Evolutionary conservation across 2,888 invertebrate species (phyloP).

Genomic region (Drosophila mimica): DNA sequence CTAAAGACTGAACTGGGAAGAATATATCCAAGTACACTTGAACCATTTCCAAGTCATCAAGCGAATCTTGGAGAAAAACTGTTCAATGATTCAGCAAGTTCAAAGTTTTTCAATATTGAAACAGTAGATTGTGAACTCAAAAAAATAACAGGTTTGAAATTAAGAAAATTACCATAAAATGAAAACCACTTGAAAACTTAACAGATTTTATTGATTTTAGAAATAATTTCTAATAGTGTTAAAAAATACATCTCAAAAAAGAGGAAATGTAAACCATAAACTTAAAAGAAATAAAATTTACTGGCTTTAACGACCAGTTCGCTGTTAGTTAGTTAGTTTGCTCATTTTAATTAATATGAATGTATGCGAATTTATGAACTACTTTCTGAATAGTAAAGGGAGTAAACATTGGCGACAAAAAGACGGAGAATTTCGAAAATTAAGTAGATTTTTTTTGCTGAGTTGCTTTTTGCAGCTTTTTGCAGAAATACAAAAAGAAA

Average conservation of each 20-base stretch:
- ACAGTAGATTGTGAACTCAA: neutral
- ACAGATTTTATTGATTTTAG: neutral
- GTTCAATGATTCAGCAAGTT: neutral
- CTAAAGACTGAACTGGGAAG: rapidly evolving
- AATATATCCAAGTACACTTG: neutral
- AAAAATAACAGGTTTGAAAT: neutral
- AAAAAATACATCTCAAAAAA: neutral
- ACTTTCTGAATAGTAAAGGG: neutral
- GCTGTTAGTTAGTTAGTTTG: neutral
- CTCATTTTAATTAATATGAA: neutral
- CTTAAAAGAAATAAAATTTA: neutral
- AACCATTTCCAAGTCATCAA: neutral
- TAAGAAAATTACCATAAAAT: neutral
- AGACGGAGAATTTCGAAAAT: neutral
- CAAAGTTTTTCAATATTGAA: neutral
- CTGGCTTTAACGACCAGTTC: neutral
- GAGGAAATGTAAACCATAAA: neutral
- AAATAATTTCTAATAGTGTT: neutral
- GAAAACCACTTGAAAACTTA: neutral
- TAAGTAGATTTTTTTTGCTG: neutral
- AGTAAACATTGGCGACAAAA: no score
- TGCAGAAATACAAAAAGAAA: neutral
- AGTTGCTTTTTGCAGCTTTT: neutral
- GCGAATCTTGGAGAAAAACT: neutral
- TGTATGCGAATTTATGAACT: neutral